These are phyloP conservation scores for Caenorhabditis brenneri DNA, from an alignment of 1,140 invertebrate genomes.

Conservation along the genomic window DNA sequence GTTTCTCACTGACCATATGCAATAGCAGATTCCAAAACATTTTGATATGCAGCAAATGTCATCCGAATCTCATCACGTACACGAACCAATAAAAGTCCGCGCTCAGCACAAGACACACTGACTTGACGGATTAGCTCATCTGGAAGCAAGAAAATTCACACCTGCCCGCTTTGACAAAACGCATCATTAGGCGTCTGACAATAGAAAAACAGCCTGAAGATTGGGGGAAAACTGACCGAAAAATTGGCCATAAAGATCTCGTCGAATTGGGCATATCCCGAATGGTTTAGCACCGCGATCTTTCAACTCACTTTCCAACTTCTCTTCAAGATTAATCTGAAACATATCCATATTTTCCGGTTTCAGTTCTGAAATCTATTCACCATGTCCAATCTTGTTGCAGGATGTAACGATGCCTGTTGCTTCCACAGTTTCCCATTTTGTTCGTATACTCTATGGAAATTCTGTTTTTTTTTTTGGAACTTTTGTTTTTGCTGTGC, in stretches of 20 bases:
- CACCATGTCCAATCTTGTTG: slow-evolving; percentile 87
- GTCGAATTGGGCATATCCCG: slow-evolving; percentile 90
- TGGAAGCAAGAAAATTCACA: slow-evolving; percentile 71
- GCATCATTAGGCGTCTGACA: slow-evolving; percentile 69
- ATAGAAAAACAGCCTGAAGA: background rate
- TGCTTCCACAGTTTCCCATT: slow-evolving; percentile 74
- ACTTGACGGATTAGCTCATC: slow-evolving; percentile 92
- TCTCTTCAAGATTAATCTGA: slow-evolving; percentile 85
- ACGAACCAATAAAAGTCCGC: slow-evolving; percentile 87
- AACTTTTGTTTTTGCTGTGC: background rate
- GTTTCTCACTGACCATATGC: slow-evolving; percentile 80
- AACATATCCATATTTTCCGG: background rate
- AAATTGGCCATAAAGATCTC: slow-evolving; percentile 92
- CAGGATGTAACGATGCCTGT: slow-evolving; percentile 87
- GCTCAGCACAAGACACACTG: slow-evolving; percentile 93
- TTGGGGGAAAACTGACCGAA: slow-evolving; percentile 79
- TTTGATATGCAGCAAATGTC: slow-evolving; percentile 91
- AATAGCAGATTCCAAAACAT: slow-evolving; percentile 93
- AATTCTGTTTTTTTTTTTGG: background rate
- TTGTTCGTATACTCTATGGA: slow-evolving; percentile 77
- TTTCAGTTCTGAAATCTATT: background rate
- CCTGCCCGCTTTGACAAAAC: background rate
- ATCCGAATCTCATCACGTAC: slow-evolving; percentile 93
- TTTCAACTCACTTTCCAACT: slow-evolving; percentile 87
- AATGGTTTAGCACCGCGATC: slow-evolving; percentile 90